A percentile compares a stretch with the other conserved stretches of the same genome.
Conservation (phyloP, 2,888 invertebrate species). For the Micoletzkya japonica region DNA sequence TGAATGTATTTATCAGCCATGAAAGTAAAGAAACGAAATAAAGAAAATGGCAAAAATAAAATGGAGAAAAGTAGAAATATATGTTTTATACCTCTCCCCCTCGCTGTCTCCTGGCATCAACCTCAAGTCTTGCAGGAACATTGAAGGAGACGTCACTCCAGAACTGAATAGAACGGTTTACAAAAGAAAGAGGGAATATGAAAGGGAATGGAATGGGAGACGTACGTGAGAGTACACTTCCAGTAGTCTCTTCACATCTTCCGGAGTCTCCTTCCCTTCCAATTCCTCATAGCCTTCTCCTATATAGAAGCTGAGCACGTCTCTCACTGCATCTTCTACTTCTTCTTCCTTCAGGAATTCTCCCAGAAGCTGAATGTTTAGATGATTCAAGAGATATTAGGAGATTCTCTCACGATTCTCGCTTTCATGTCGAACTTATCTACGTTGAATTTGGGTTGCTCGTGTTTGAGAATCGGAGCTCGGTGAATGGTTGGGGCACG, state of each 20-base stretch:
- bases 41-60: too few relatives aligned
- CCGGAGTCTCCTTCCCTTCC: background rate
- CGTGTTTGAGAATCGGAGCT: background rate
- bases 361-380: background rate
- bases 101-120: background rate
- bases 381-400: background rate
- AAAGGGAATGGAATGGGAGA: too few relatives aligned
- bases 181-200: too few relatives aligned
- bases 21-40: too few relatives aligned
- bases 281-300: background rate
- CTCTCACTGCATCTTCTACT: background rate
- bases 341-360: constrained; percentile 11
- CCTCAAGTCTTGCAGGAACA: background rate
- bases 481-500: constrained; percentile 20
- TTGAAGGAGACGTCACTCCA: constrained; percentile 21
- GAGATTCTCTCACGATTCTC: constrained; percentile 6
- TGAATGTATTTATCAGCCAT: too few relatives aligned
- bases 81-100: constrained; percentile 17
- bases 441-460: constrained; percentile 3
- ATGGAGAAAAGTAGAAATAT: too few relatives aligned
- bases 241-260: background rate
- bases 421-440: constrained; percentile 17
- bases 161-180: constrained; percentile 12
- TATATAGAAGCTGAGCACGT: constrained; percentile 7
- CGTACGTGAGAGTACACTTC: background rate